Evolutionary conservation across 1,140 invertebrate species (phyloP).

Genomic region (Teleopsis dalmanni): DNA sequence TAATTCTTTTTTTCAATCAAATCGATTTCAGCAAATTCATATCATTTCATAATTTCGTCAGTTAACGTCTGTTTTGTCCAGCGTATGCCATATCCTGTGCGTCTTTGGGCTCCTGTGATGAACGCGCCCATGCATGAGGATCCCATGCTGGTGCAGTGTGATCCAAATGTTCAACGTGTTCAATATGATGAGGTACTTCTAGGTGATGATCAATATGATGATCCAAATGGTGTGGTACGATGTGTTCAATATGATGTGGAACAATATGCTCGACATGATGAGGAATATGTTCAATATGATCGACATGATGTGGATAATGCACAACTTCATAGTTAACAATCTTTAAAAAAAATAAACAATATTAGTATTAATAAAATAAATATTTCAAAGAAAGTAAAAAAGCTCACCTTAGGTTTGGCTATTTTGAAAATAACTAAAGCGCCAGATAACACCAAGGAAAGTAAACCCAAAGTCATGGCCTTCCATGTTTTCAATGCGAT

Average conservation of each 20-base stretch:
- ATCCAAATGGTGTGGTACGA: constrained; percentile 51
- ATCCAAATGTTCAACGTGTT: constrained; percentile 39
- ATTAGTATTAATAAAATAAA: neutral
- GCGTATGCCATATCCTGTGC: constrained; percentile 61
- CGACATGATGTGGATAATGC: constrained; percentile 67
- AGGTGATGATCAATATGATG: constrained; percentile 37
- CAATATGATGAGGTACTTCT: constrained; percentile 28
- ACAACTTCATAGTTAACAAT: constrained; percentile 73
- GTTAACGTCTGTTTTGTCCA: constrained; percentile 45
- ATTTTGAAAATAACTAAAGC: constrained; percentile 78
- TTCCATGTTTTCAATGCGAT: constrained; percentile 84
- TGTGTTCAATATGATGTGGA: constrained; percentile 45
- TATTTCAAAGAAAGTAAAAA: neutral
- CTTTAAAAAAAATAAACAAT: constrained; percentile 20
- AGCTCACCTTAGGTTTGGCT: constrained; percentile 65
- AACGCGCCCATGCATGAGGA: constrained; percentile 41
- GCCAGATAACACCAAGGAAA: constrained; percentile 70
- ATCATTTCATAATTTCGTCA: neutral
- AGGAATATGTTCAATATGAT: constrained; percentile 46
- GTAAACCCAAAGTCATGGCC: constrained; percentile 71
- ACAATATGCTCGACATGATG: constrained; percentile 37
- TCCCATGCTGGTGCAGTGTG: constrained; percentile 55
- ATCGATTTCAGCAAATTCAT: neutral
- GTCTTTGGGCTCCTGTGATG: constrained; percentile 42
- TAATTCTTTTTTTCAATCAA: no score